Percentiles rank a stretch among this genome's conserved stretches.
Conservation (phyloP, 1,140 invertebrate species). For the Papilio xuthus region DNA sequence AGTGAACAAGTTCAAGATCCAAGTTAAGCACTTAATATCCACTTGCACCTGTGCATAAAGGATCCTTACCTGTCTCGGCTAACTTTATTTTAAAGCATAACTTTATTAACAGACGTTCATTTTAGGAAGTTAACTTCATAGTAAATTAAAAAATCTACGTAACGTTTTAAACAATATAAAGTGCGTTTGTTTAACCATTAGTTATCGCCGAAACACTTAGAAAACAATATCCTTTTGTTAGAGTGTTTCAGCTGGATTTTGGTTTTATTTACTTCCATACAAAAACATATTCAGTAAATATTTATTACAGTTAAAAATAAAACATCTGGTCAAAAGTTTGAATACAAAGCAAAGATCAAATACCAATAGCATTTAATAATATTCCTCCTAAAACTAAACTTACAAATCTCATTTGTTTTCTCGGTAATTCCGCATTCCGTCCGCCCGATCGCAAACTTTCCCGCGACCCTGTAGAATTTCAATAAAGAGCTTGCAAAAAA, state of each 20-base stretch:
- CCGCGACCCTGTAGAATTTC: slow-evolving; percentile 68
- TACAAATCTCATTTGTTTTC: slow-evolving; percentile 44
- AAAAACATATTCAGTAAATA: too few relatives aligned
- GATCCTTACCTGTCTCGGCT: slow-evolving; percentile 13
- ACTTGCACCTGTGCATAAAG: slow-evolving; percentile 17
- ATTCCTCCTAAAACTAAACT: slow-evolving; percentile 28
- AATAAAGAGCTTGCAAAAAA: slow-evolving; percentile 71
- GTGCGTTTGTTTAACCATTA: too few relatives aligned
- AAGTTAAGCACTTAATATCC: slow-evolving; percentile 33
- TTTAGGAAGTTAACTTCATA: not conserved
- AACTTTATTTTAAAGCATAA: slow-evolving; percentile 21
- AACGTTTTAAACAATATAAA: too few relatives aligned
- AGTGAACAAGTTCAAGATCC: not conserved
- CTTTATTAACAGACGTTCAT: not conserved
- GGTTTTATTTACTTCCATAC: too few relatives aligned
- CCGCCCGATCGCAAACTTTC: slow-evolving; percentile 58
- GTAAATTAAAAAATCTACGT: too few relatives aligned
- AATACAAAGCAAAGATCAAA: not conserved
- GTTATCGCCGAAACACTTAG: too few relatives aligned
- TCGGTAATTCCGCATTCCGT: slow-evolving; percentile 48
- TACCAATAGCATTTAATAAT: not conserved
- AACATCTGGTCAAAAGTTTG: not conserved
- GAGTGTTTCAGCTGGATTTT: too few relatives aligned
- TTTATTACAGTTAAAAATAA: too few relatives aligned
- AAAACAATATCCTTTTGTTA: too few relatives aligned